Evolutionary conservation across 2,888 invertebrate species (phyloP), one percentile per base, ranked within the genome.

Genomic region (Trachelus iudaicus): DNA sequence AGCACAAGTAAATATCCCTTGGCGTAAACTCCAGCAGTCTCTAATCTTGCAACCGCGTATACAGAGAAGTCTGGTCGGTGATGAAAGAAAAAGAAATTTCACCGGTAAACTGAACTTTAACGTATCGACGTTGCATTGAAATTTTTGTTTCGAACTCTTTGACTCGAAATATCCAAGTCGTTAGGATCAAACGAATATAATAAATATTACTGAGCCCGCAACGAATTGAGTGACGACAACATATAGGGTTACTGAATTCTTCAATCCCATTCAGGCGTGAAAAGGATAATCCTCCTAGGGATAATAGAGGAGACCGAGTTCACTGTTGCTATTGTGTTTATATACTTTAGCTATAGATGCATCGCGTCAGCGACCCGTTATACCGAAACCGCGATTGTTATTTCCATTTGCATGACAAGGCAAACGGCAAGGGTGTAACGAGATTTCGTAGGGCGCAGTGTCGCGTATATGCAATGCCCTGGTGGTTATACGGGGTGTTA

Each of bases 351-450:
- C 23, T 15, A 15, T 56, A 23, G 56, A 23, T 56, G 56, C 56
- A 56, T 56, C 23, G 56, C 56, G 56, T 56, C 56, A 9, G 56
- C 56, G 23, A 15, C 56, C 56, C 56, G 56, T 56, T 56, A 56
- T 56, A 56, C 56, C 9, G 56, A 83, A 80, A 79, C 81, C 82
- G 80, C 82, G 85, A 88, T 87, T 86, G 87, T 88, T 84, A 84
- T 80, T 80, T 84, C 84, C 83, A 90, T 90, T 90, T 90, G 88
- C 90, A 90, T 90, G 85, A 90, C 88, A 90, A 85, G 80, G 87
- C 85, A 89, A 89, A 88, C 71, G 33, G 31, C 33, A 71, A 73
- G 76, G 82, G 84, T 87, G 85, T 87, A 88, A 87, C 85, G 83
- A 85, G 86, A 86, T 89, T 87, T 85, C 81, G 83, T 73, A 79